Percentiles rank a stretch among this genome's conserved stretches.
Conservation (phyloP, 2,888 invertebrate genomes). For the Apamea epomidion region DNA sequence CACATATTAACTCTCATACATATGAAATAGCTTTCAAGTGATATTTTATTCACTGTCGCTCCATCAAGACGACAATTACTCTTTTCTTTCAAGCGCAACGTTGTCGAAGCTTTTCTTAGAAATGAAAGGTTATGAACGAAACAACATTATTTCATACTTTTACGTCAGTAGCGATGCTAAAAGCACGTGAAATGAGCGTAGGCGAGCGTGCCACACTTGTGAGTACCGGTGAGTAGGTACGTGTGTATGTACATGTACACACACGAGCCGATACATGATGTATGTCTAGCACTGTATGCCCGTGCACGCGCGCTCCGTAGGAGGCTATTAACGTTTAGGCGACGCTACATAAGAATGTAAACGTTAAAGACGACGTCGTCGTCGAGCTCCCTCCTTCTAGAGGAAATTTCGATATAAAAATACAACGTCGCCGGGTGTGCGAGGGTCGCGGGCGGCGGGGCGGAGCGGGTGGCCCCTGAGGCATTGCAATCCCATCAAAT, state of each 20-base stretch:
- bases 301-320: constrained; percentile 81
- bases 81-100: constrained; percentile 79
- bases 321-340: constrained; percentile 89
- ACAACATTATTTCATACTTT: constrained; percentile 83
- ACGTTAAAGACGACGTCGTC: constrained; percentile 89
- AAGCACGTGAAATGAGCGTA: constrained; percentile 84
- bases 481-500: constrained; percentile 94
- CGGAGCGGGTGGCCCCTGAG: constrained; percentile 86
- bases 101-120: constrained; percentile 79
- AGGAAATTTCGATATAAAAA: constrained; percentile 91
- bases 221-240: constrained; percentile 55
- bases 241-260: constrained; percentile 59
- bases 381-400: constrained; percentile 85
- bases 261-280: constrained; percentile 53
- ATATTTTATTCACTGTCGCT: constrained; percentile 80
- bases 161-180: constrained; percentile 81
- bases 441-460: constrained; percentile 71
- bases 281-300: constrained; percentile 67
- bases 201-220: constrained; percentile 65
- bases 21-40: constrained; percentile 68
- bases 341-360: constrained; percentile 91
- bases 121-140: constrained; percentile 83
- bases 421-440: constrained; percentile 83
- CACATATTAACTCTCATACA: constrained; percentile 60
- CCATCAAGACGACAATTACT: constrained; percentile 78